Evolutionary conservation across 2,888 invertebrate genomes (phyloP), one percentile per base, ranked within the genome.

Genomic region (Acronicta aceris): DNA sequence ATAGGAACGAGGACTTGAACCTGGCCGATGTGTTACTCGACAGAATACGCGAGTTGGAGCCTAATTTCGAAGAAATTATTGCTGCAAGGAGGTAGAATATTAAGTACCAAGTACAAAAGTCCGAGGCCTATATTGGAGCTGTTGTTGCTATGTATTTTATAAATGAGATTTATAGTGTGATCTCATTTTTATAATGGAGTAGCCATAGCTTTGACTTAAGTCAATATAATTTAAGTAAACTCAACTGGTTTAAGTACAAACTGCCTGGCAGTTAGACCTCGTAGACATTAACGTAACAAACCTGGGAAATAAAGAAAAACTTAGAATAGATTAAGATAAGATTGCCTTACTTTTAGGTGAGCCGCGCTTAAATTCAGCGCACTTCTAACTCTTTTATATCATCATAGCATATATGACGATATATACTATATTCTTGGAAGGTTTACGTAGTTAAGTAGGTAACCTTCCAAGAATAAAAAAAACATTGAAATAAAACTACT

Each of bases 11-110:
- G 0, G 71, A 80, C 0, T 84, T 89, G 16, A 95, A 95, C 65
- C 68, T 95, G 21, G 93, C 95, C 0, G 87, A 94, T 30, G 77
- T 95, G 1, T 74, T 95, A 8, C 74, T 95, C 1, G 78, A 90
- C 6, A 85, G 82, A 51, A 86, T 94, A 12, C 67, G 76, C 0
- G 84, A 85, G 16, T 50, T 93, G 16, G 89, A 86, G 38, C 89
- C 90, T 0, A 78, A 90, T 17, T 92, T 90, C 52, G 91, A 92
- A 56, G 76, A 83, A 10, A 64, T 85, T 4, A 52, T 76, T 25
- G 40, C 46, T 8, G 16, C 21, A n/a, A 43, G 21, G 7, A 47
- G 45, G 15, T 53, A 60, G 41, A 33, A 12, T 15, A 25, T 38
- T 40, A 16, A 17, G 33, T 33, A 38, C 38, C 0, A n/a, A 13